Percentiles rank a stretch among this genome's conserved stretches.
Evolutionary conservation across 1,140 invertebrate species (phyloP).

Genomic region (Calliphora vicina): DNA sequence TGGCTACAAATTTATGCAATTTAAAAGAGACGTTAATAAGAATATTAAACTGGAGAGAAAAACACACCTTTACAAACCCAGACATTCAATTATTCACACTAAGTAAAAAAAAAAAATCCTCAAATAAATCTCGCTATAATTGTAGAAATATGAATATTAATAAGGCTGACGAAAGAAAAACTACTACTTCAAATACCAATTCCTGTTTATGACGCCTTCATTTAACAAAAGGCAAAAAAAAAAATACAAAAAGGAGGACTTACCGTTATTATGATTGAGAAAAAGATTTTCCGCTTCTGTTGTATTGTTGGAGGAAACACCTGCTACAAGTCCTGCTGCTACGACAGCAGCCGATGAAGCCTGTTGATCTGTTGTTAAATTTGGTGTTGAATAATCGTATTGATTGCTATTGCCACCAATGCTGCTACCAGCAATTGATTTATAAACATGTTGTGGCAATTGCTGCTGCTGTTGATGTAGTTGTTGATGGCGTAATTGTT

Average conservation of each 20-base stretch:
- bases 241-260: neutral
- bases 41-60: neutral
- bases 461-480: constrained; percentile 45
- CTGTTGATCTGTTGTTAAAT: constrained; percentile 52
- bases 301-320: constrained; percentile 26
- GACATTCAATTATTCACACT: neutral
- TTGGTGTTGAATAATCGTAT: constrained; percentile 57
- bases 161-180: neutral
- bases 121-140: neutral
- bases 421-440: constrained; percentile 43
- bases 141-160: neutral
- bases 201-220: no score
- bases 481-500: constrained; percentile 41
- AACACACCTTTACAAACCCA: neutral
- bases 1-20: neutral
- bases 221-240: neutral
- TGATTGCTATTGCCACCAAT: constrained; percentile 44
- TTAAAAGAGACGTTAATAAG: neutral
- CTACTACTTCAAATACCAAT: no score
- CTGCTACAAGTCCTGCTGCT: constrained; percentile 5
- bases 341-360: constrained; percentile 47
- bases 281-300: constrained; percentile 57
- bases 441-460: constrained; percentile 51
- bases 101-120: neutral
- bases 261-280: constrained; percentile 55